A percentile compares a stretch with the other conserved stretches of the same genome.
Evolutionary conservation across 2,113 vertebrate genomes (phyloP).

Genomic region (Calyptomena viridis): DNA sequence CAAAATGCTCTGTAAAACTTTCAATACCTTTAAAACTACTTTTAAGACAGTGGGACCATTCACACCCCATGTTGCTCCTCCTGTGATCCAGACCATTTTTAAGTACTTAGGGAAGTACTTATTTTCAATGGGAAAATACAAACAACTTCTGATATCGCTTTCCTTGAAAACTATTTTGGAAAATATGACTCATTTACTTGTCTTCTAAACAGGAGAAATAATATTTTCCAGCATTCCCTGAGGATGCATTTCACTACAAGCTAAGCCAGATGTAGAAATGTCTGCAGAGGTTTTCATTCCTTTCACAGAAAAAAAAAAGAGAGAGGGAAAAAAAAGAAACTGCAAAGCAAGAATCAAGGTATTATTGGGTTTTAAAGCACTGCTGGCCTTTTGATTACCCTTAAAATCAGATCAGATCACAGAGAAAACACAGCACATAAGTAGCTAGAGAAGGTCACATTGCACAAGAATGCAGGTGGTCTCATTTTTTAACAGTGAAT

Average conservation of each 20-base stretch:
- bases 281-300: slow-evolving; percentile 2
- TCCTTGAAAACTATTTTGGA: not conserved
- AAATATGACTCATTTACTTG: slow-evolving; percentile 23
- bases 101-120: no score
- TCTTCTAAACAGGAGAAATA: slow-evolving; percentile 42
- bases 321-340: not conserved
- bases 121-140: not conserved
- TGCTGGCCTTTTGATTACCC: slow-evolving; percentile 26
- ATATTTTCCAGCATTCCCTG: slow-evolving; percentile 49
- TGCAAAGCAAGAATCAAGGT: not conserved
- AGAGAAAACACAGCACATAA: slow-evolving; percentile 13
- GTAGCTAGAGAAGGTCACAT: slow-evolving; percentile 51
- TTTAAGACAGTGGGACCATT: not conserved
- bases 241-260: not conserved
- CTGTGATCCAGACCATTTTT: not conserved
- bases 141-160: not conserved
- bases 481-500: slow-evolving; percentile 34
- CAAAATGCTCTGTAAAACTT: not conserved
- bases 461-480: slow-evolving; percentile 53
- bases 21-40: no score
- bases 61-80: not conserved
- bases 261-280: not conserved
- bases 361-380: slow-evolving; percentile 45
- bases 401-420: slow-evolving; percentile 43
- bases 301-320: not conserved